These are phyloP conservation scores for Prionailurus viverrinus DNA, from an alignment of 2,113 vertebrate species.

Conservation along the genomic window DNA sequence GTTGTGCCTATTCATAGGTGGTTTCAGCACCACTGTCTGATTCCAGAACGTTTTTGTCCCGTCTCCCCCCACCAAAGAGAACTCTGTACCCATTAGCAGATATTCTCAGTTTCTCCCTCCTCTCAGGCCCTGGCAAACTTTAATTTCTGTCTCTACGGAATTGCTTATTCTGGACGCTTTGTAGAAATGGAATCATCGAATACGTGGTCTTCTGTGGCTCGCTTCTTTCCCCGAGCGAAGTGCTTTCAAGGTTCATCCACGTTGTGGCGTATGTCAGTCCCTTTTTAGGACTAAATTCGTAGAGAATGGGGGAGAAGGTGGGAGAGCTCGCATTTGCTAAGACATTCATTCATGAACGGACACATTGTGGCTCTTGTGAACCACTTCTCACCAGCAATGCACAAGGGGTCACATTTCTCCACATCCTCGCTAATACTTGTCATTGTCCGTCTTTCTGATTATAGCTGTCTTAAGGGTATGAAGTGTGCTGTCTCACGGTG, in stretches of 20 bases:
- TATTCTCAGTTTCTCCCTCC: neutral
- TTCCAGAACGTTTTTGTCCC: neutral
- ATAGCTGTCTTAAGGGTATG: accelerated
- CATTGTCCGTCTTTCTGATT: accelerated
- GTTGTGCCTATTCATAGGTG: neutral
- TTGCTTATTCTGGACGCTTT: neutral
- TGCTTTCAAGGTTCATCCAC: accelerated
- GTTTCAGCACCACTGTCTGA: neutral
- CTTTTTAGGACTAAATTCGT: neutral
- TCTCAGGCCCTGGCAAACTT: neutral
- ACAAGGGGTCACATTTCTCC: neutral
- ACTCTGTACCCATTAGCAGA: neutral
- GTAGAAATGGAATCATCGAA: accelerated
- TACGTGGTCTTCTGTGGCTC: neutral
- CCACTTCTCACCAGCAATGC: accelerated
- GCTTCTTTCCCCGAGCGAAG: accelerated
- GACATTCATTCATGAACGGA: accelerated
- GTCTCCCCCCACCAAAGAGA: too few relatives aligned
- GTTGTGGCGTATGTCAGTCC: accelerated
- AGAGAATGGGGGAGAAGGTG: neutral
- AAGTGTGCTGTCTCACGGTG: neutral
- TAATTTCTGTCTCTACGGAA: neutral
- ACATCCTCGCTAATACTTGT: accelerated
- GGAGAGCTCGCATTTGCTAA: neutral
- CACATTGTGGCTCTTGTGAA: accelerated